Percentiles rank a stretch among this genome's conserved stretches.
Conservation (phyloP, 30 jellyfish, hydroid and myxozoan genomes). For the Mastigias papua region DNA sequence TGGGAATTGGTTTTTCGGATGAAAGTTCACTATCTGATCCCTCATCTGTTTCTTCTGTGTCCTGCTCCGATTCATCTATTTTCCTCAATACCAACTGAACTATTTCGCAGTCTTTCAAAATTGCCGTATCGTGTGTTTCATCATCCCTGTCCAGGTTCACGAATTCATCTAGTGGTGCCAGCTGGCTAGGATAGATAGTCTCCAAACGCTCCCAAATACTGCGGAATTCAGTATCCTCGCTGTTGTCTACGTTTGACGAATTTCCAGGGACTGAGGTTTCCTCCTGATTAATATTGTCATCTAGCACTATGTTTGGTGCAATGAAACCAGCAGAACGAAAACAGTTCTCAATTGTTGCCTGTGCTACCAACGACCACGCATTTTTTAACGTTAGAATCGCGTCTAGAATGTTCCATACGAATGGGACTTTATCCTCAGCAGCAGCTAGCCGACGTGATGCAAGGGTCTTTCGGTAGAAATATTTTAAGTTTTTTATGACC, state of each 20-base stretch:
- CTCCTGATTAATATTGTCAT: not conserved
- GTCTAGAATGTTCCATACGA: conserved; percentile 28
- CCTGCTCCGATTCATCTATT: too few species aligned
- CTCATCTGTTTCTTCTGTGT: too few species aligned
- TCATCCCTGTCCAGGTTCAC: not conserved
- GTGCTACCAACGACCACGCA: conserved; percentile 5
- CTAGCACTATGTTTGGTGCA: not conserved
- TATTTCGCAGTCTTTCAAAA: too few species aligned
- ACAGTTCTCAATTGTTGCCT: conserved; percentile 10
- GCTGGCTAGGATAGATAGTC: not conserved
- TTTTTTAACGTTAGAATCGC: conserved; percentile 5
- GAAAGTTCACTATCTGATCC: too few species aligned
- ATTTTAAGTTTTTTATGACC: conserved; percentile 23
- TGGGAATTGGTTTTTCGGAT: too few species aligned
- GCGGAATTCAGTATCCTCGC: not conserved
- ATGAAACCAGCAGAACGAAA: conserved; percentile 22
- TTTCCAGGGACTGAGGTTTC: not conserved
- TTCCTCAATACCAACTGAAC: too few species aligned
- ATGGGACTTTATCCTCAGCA: conserved; percentile 12
- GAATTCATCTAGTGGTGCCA: not conserved
- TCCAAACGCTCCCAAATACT: not conserved
- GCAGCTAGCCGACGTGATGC: conserved; percentile 28
- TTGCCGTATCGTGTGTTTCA: not conserved
- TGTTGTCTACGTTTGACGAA: not conserved
- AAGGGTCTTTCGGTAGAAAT: not conserved